Evolutionary conservation across 2,888 invertebrate species (phyloP), one percentile per base, ranked within the genome.

Genomic region (Ditylenchus weischeri): DNA sequence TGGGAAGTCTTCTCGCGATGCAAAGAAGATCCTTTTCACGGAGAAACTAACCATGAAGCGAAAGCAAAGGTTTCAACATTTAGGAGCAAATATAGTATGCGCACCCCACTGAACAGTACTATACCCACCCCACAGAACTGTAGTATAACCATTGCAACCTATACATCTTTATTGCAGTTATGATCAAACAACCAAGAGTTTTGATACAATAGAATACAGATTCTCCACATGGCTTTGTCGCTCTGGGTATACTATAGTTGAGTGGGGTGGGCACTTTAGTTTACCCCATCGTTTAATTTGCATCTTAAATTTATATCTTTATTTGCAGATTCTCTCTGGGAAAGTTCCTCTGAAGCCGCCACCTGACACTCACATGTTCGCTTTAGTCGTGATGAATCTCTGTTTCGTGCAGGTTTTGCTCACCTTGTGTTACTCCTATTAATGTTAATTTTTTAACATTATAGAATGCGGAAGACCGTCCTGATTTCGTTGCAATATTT

Each of bases 1-100:
- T 43, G 43, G 43, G 43, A 43, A 15, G 43, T 43, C 2, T 43
- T 43, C 43, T 43, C 43, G 43, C 43, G 43, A 3, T 69, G 71
- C 62, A 62, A 64, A 36, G 59, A 59, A 21, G 71, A 71, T 21
- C 71, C 71, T 29, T 71, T 63, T 49, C 71, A 65, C 10, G 69
- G 69, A 15, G 59, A 62, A 54, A 65, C 43, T 54, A 71, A 71
- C 60, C 57, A 62, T 21, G 62, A 70, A 23, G 66, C 70, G 1
- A 57, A 60, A n/a, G 60, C 50, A 43, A 71, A 72, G 43, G 69
- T 68, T 43, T 18, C 7, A 21, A 23, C 0, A n/a, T n/a, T n/a
- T n/a, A n/a, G n/a, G n/a, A n/a, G n/a, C n/a, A n/a, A n/a, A n/a
- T n/a, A n/a, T n/a, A n/a, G n/a, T n/a, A n/a, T n/a, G n/a, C n/a